A percentile compares a stretch with the other conserved stretches of the same genome.
Conservation (phyloP, 2,797 vertebrate genomes). For the Hapalemur alaotrensis region DNA sequence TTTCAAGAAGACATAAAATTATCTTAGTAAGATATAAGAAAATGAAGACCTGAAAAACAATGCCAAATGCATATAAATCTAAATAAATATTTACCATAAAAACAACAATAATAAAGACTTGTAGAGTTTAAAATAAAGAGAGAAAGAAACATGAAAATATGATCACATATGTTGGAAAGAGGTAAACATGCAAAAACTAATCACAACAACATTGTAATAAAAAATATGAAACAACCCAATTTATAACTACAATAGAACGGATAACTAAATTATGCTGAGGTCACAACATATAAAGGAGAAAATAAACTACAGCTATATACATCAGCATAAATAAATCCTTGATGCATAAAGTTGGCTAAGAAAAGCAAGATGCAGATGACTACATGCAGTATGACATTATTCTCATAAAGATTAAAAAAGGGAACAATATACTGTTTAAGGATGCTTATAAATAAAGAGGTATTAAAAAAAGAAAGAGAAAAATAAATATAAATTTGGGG, state of each 20-base stretch:
- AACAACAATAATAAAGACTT: neutral
- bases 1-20: neutral
- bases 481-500: neutral
- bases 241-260: neutral
- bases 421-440: neutral
- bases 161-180: neutral
- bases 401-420: neutral
- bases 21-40: neutral
- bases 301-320: neutral
- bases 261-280: neutral
- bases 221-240: neutral
- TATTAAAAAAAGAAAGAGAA: neutral
- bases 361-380: neutral
- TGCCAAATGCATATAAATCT: neutral
- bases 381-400: neutral
- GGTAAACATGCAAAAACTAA: neutral
- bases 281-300: neutral
- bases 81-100: neutral
- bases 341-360: neutral
- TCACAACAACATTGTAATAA: neutral
- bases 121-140: neutral
- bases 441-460: neutral
- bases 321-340: neutral
- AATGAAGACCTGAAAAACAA: neutral
- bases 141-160: neutral